Evolutionary conservation across 2,113 vertebrate genomes (phyloP).

Genomic region (Toxotes chatareus): DNA sequence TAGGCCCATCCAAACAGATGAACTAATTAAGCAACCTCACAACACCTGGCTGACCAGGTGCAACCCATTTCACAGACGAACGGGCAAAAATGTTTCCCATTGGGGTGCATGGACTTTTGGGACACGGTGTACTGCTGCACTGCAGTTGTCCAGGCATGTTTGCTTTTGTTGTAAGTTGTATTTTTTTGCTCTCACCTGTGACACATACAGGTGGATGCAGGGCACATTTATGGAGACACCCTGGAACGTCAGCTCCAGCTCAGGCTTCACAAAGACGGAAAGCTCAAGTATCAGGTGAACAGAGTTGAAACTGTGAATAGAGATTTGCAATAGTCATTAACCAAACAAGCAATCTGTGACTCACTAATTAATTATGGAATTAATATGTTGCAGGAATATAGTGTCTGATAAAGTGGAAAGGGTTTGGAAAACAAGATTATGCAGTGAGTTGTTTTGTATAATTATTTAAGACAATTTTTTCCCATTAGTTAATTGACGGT

Average conservation of each 20-base stretch:
- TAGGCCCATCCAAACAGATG: no score
- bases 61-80: no score
- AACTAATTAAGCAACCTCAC: no score
- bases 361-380: neutral
- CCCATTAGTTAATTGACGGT: conserved; percentile 87
- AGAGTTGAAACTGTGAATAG: neutral
- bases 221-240: conserved; percentile 94
- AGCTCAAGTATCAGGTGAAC: conserved; percentile 95
- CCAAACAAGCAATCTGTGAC: neutral
- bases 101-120: no score
- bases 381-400: neutral
- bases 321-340: neutral
- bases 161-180: no score
- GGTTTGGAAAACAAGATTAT: neutral
- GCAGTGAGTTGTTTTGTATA: neutral
- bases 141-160: no score
- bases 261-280: conserved; percentile 91
- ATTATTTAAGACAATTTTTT: neutral
- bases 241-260: conserved; percentile 90
- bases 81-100: no score
- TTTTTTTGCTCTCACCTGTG: neutral
- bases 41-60: no score
- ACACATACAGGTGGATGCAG: conserved; percentile 90
- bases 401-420: neutral
- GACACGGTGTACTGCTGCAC: no score